Conservation (phyloP, 2,888 invertebrate species). For the Rhogogaster chlorosoma region DNA sequence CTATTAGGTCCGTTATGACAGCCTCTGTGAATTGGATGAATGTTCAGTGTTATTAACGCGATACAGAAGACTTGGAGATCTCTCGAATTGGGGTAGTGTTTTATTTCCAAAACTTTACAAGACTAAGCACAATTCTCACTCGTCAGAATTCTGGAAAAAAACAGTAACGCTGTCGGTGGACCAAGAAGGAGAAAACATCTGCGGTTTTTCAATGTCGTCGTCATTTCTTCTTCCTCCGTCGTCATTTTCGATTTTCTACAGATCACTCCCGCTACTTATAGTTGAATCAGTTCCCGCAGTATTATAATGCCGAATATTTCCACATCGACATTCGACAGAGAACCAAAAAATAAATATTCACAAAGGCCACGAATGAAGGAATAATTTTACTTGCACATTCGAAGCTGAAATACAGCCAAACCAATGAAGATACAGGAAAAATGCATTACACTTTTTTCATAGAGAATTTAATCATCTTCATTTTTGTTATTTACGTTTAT, state of each 20-base stretch:
- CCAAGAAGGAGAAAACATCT: neutral
- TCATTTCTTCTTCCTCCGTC: neutral
- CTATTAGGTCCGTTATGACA: constrained; percentile 84
- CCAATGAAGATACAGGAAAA: too few species aligned
- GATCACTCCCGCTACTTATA: neutral
- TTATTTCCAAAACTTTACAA: neutral
- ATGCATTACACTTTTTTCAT: too few species aligned
- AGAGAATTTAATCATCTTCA: too few species aligned
- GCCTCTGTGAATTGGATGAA: constrained; percentile 77
- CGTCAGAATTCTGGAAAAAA: neutral
- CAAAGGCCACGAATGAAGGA: too few species aligned
- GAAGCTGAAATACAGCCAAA: too few species aligned
- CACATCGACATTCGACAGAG: too few species aligned
- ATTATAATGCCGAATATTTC: too few species aligned
- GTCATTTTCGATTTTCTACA: neutral
- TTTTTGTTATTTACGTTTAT: too few species aligned
- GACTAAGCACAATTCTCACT: neutral
- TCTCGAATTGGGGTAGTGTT: neutral
- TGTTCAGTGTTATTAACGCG: neutral
- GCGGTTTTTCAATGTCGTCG: neutral
- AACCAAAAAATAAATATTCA: too few species aligned
- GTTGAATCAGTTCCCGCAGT: neutral
- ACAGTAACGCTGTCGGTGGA: neutral
- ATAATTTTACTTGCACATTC: too few species aligned
- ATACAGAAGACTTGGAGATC: neutral